These are phyloP conservation scores for Idaea straminata DNA, from an alignment of 2,888 invertebrate genomes.

Conservation along the genomic window DNA sequence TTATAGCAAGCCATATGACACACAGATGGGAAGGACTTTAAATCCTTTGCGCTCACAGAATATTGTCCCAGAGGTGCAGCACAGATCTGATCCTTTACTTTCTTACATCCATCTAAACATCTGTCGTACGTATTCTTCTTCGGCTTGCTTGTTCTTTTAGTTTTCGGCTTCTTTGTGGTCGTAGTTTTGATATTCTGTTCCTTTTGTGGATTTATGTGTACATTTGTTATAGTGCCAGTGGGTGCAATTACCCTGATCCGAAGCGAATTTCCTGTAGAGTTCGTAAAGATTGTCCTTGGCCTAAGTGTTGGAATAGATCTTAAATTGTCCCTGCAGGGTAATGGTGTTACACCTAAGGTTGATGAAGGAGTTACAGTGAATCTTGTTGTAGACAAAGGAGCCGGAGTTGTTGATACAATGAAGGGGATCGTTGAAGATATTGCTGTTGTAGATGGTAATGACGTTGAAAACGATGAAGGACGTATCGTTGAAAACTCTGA, in stretches of 20 bases:
- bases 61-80: conserved; percentile 52
- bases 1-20: conserved; percentile 75
- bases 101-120: conserved; percentile 58
- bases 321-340: neutral
- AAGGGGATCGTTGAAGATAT: conserved; percentile 9
- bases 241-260: conserved; percentile 63
- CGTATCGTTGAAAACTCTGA: neutral
- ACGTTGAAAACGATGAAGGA: neutral
- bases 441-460: neutral
- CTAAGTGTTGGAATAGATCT: conserved; percentile 4
- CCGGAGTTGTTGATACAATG: conserved; percentile 18
- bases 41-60: conserved; percentile 54
- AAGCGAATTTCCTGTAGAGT: conserved; percentile 17
- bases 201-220: conserved; percentile 48
- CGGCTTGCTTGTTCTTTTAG: conserved; percentile 46
- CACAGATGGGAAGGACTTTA: conserved; percentile 69
- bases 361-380: conserved; percentile 28
- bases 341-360: conserved; percentile 19
- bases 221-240: conserved; percentile 58
- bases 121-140: conserved; percentile 59
- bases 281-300: conserved; percentile 16
- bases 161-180: conserved; percentile 43
- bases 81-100: conserved; percentile 59
- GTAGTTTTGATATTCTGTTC: conserved; percentile 30
- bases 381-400: conserved; percentile 17